Percentiles rank a stretch among this genome's conserved stretches.
Conservation (phyloP, 2,113 vertebrate genomes). For the Lepus europaeus region DNA sequence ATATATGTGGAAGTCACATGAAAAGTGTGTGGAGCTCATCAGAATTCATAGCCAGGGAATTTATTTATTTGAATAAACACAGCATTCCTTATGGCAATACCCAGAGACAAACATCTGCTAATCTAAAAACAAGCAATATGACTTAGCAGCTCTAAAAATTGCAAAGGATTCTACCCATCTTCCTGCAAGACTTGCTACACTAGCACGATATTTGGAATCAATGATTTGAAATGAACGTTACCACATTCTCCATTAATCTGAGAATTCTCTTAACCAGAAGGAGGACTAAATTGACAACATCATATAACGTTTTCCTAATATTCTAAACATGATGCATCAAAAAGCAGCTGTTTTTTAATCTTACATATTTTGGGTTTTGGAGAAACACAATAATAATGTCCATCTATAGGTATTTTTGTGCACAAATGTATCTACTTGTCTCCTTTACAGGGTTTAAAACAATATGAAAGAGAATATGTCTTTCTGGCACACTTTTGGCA, state of each 20-base stretch:
- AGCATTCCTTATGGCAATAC: slow-evolving; percentile 1
- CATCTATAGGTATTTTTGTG: background rate
- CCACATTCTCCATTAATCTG: slow-evolving; percentile 38
- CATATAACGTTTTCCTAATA: slow-evolving; percentile 41
- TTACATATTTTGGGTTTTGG: background rate
- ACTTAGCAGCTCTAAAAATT: slow-evolving; percentile 59
- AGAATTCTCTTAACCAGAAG: background rate
- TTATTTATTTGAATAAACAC: slow-evolving; percentile 69
- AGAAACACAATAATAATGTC: slow-evolving; percentile 10
- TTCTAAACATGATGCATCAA: background rate
- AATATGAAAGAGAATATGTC: background rate
- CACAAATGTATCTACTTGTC: background rate
- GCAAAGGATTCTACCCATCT: slow-evolving; percentile 43
- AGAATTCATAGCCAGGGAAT: slow-evolving; percentile 62
- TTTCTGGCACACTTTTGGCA: background rate
- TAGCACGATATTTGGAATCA: slow-evolving; percentile 63
- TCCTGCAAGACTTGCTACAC: slow-evolving; percentile 47
- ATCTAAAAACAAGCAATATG: slow-evolving; percentile 55
- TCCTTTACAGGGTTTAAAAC: slow-evolving; percentile 9
- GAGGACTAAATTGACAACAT: slow-evolving; percentile 31
- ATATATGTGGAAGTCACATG: background rate
- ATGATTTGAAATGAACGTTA: slow-evolving; percentile 61
- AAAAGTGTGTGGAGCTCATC: slow-evolving; percentile 45
- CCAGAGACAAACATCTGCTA: slow-evolving; percentile 71
- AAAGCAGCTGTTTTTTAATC: background rate